phyloP scores from a whole-genome alignment of 2,888 invertebrate genomes.

The Athrips mouffetella region DNA sequence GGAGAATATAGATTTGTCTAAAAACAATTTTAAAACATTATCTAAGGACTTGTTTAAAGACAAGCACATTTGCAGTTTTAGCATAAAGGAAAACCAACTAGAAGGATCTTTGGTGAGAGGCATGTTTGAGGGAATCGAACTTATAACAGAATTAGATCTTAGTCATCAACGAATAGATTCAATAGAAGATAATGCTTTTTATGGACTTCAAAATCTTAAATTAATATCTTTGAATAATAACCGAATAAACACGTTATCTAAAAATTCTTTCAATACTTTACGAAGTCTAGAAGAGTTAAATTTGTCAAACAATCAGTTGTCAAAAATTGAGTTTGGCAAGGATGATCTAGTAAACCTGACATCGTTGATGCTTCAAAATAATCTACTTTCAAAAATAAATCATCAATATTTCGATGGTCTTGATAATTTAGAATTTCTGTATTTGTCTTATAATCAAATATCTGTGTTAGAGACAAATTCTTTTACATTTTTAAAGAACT shows the following conservation, averaged over 20 bases:
- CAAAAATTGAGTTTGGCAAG: slow-evolving; percentile 43
- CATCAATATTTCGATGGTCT: slow-evolving; percentile 39
- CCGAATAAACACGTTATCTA: slow-evolving; percentile 35
- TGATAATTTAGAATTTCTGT: slow-evolving; percentile 40
- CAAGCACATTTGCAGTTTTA: slow-evolving; percentile 40
- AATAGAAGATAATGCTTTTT: slow-evolving; percentile 50
- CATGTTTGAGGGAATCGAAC: slow-evolving; percentile 46
- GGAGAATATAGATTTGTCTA: slow-evolving; percentile 38
- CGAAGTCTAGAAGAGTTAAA: slow-evolving; percentile 38
- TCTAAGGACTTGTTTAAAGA: slow-evolving; percentile 46
- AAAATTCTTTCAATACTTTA: slow-evolving; percentile 41
- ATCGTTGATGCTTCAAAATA: slow-evolving; percentile 40
- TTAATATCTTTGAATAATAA: slow-evolving; percentile 48
- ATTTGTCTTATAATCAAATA: slow-evolving; percentile 54
- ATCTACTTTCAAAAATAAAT: slow-evolving; percentile 41
- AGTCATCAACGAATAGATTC: slow-evolving; percentile 41
- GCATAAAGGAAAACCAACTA: slow-evolving; percentile 40
- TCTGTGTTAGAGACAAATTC: slow-evolving; percentile 38
- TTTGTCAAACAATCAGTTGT: slow-evolving; percentile 49
- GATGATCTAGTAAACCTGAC: slow-evolving; percentile 40
- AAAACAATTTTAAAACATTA: slow-evolving; percentile 43
- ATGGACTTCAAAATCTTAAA: slow-evolving; percentile 36
- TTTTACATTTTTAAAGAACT: slow-evolving; percentile 38
- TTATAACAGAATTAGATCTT: slow-evolving; percentile 39
- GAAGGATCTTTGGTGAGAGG: slow-evolving; percentile 44